phyloP scores from a whole-genome alignment of 2,797 vertebrate species.

The Leuciscus waleckii region DNA sequence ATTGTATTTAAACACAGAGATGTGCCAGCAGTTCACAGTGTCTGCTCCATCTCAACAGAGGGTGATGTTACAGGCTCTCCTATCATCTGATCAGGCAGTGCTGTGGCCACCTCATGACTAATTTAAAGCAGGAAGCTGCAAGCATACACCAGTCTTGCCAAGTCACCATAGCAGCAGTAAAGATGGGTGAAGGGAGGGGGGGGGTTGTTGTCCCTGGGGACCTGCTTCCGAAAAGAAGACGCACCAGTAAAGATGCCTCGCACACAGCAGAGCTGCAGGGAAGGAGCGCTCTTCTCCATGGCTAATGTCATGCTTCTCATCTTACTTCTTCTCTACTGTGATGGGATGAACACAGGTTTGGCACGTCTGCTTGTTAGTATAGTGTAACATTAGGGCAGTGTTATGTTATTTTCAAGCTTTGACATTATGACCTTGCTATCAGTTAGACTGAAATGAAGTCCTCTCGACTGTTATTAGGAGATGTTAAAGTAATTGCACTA shows the following conservation, averaged over 20 bases:
- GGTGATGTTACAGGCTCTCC: conserved; percentile 15
- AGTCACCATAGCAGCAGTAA: conserved; percentile 69
- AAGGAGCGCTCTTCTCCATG: conserved; percentile 67
- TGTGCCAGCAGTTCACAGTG: neutral
- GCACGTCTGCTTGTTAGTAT: conserved; percentile 20
- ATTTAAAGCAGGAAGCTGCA: conserved; percentile 65
- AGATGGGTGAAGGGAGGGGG: neutral
- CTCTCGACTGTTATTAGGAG: neutral
- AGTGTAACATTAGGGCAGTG: neutral
- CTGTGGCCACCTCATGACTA: conserved; percentile 66
- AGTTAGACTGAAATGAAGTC: neutral
- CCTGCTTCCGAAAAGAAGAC: conserved; percentile 5
- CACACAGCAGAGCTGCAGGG: conserved; percentile 25
- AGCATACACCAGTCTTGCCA: conserved; percentile 66
- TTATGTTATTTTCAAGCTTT: conserved; percentile 22
- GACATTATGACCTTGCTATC: conserved; percentile 50
- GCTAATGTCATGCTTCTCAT: conserved; percentile 59
- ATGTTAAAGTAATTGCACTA: neutral
- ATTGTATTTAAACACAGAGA: neutral
- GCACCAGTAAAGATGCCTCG: conserved; percentile 32
- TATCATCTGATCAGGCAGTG: conserved; percentile 52
- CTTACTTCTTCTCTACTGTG: conserved; percentile 70
- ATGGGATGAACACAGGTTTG: conserved; percentile 74
- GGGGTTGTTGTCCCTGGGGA: neutral
- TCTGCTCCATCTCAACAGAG: neutral